Base-by-base conservation (phyloP, 2,888 invertebrate species). In the Andrena praecox region DNA sequence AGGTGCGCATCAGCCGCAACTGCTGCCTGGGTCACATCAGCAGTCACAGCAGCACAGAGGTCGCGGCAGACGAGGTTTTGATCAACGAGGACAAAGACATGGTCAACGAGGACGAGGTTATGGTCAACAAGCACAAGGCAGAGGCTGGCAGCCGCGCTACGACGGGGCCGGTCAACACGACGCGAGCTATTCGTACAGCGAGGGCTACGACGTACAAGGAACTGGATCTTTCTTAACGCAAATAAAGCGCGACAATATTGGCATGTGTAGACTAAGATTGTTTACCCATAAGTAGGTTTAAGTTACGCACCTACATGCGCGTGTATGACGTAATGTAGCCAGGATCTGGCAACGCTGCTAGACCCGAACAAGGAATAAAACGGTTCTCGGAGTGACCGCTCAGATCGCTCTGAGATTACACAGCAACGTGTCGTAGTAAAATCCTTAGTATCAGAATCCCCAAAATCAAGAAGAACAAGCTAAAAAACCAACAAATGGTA, bases 1-100 rank as follows among this genome's bases (percentile, higher is more conserved):
- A 70, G 64, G 70, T 66, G 69, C 42, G 2, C 27, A 27, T n/a
- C 24, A 63, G 42, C 63, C 20, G 33, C 75, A 62, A 62, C 59
- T 64, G 52, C 24, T 16, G 69, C 3, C 2, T n/a, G 59, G 72
- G 62, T 0, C 20, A 20, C 2, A n/a, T 33, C 33, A 33, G 8
- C 31, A 59, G 33, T 4, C 31, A 20, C 20, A 1, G 31, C 33
- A 7, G 2, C 33, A 33, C 33, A 33, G 33, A 8, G 33, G 33
- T 33, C 8, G 33, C 33, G 0, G 33, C 33, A 8, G 33, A 33
- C 33, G 33, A 42, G 59, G 20, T 16, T 27, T 7, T 4, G 33
- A 24, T 8, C 54, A 60, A 27, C 42, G n/a, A 29, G 59, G 56
- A 16, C 52, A 1, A 31, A n/a, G 24, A 5, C 1, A n/a, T n/a